A percentile compares a stretch with the other conserved stretches of the same genome.
These are phyloP conservation scores for Chionis minor DNA, from an alignment of 2,113 vertebrate genomes.

Conservation along the genomic window DNA sequence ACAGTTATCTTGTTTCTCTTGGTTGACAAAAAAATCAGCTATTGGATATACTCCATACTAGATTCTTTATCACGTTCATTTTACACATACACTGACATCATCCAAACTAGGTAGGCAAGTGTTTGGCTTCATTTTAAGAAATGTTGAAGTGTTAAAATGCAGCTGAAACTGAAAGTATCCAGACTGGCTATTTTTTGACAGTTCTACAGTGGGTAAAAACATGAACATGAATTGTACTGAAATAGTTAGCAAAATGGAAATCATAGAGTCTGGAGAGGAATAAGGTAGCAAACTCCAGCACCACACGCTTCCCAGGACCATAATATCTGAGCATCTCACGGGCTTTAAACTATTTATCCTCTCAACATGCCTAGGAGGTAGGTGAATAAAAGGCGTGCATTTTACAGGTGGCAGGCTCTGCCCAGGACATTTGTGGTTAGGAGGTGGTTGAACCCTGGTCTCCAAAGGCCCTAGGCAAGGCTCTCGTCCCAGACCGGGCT, in stretches of 20 bases:
- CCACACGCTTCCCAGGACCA: neutral
- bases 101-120: neutral
- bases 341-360: neutral
- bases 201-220: neutral
- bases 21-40: neutral
- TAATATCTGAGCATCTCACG: neutral
- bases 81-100: neutral
- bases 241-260: neutral
- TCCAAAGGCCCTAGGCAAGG: neutral
- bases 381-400: neutral
- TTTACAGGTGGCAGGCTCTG: neutral
- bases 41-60: neutral
- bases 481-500: neutral
- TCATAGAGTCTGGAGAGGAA: neutral
- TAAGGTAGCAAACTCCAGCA: neutral
- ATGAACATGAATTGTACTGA: neutral
- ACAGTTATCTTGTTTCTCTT: neutral
- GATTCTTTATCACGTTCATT: neutral
- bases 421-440: neutral
- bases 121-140: constrained; percentile 32
- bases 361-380: neutral
- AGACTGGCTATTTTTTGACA: neutral
- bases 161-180: constrained; percentile 24
- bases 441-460: neutral
- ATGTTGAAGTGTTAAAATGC: constrained; percentile 4